Conservation (phyloP, 2,888 invertebrate species). For the Rhagonycha lutea region DNA sequence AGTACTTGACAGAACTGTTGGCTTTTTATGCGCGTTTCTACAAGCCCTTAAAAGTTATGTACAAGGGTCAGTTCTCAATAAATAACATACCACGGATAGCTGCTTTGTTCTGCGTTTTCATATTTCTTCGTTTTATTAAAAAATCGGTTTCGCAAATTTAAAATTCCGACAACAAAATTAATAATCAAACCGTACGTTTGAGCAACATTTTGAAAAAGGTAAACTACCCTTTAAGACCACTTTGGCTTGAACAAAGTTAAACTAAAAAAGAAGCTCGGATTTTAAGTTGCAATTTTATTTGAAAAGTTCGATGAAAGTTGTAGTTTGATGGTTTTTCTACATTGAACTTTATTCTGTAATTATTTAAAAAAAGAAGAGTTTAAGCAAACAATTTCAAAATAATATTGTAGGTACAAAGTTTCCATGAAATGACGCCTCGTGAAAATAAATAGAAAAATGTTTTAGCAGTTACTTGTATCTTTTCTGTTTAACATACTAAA, state of each 20-base stretch:
- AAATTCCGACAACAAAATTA: neutral
- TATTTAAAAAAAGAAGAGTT: neutral
- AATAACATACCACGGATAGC: neutral
- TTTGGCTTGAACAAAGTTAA: neutral
- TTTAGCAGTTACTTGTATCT: neutral
- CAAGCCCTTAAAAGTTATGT: neutral
- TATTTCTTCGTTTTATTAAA: neutral
- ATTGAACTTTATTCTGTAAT: neutral
- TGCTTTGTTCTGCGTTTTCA: neutral
- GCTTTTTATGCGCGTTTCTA: neutral
- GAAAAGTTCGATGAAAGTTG: neutral
- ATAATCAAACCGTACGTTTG: neutral
- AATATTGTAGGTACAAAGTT: neutral
- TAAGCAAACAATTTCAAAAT: neutral
- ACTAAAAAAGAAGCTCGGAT: neutral
- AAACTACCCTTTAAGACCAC: neutral
- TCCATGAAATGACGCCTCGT: neutral
- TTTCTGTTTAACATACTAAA: neutral
- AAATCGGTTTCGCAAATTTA: neutral
- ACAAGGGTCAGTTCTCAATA: neutral
- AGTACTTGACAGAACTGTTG: neutral
- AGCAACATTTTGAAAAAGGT: neutral
- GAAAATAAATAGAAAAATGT: neutral
- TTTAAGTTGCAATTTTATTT: neutral
- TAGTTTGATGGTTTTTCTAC: neutral